Evolutionary conservation across 1,140 invertebrate species (phyloP), one percentile per base, ranked within the genome.

Genomic region (Choristoneura fumiferana): DNA sequence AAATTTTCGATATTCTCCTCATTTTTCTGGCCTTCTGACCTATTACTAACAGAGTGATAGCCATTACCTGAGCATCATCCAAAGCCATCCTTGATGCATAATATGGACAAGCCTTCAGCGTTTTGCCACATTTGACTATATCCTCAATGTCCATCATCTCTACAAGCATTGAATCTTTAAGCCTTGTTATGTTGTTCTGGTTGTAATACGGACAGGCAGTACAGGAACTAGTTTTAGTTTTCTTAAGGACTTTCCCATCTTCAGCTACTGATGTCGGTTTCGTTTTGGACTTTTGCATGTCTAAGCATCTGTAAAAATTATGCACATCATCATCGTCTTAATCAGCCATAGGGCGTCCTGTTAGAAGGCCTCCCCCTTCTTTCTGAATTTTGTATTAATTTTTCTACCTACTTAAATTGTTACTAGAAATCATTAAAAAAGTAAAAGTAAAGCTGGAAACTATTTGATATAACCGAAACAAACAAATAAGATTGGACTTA

Each of bases 141-240:
- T 98, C 96, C 84, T 99, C 98, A 65, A 99, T 94, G 87, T 99
- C 98, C 75, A 93, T 87, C 34, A 98, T 93, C 57, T 95, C 91
- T 9, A 92, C 90, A 9, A 97, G 76, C 35, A 94, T 90, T 69
- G 92, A 87, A 65, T 94, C 93, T 68, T 91, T 92, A 6, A 96
- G 86, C 10, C 91, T 87, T 43, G 93, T 90, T 52, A 96, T 93
- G 74, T 91, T 92, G 54, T 78, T 91, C 82, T 92, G 91, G 78
- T 92, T 92, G 82, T 89, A 94, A 81, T 91, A 95, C 36, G 93
- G 92, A 90, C 96, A 96, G 13, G 89, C 88, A 55, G 89, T 79
- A 60, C 91, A 79, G 13, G 79, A 68, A 52, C 84, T 86, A 53
- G 82, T 89, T 89, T 92, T 93, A 37, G 88, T 90, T 87, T 92